Conservation (phyloP, 2,888 invertebrate genomes). For the Mythimna ferrago region DNA sequence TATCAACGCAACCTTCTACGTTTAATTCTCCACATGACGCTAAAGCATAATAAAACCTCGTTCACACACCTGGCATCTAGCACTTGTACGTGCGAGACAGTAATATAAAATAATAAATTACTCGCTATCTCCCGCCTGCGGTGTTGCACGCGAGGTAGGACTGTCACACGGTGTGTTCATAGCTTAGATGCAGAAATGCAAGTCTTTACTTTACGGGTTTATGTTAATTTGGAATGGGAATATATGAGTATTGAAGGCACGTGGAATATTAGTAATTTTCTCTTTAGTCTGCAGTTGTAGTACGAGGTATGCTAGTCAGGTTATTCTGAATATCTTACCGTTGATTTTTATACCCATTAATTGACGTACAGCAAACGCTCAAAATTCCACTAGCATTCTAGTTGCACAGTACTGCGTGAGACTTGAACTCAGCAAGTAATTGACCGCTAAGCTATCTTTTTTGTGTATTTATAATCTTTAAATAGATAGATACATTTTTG, state of each 20-base stretch:
- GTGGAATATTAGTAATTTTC: not conserved
- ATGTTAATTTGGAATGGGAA: constrained; percentile 11
- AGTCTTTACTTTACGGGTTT: constrained; percentile 12
- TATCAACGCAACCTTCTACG: not conserved
- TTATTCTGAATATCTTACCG: not conserved
- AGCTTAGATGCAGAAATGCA: constrained; percentile 6
- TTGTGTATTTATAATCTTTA: no score
- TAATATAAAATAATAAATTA: constrained; percentile 50
- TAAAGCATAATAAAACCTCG: not conserved
- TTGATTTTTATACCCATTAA: not conserved
- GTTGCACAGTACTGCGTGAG: no score
- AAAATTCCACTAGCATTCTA: no score
- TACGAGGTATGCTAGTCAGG: not conserved
- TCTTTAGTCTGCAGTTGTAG: not conserved
- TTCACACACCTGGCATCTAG: constrained; percentile 3
- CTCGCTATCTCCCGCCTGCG: constrained; percentile 38
- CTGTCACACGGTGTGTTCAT: constrained; percentile 24
- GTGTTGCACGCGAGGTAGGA: constrained; percentile 47
- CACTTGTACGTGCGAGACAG: not conserved
- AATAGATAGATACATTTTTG: no score
- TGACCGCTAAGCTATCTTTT: no score
- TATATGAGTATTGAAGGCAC: not conserved
- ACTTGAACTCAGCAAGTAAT: no score
- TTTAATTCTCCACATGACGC: not conserved
- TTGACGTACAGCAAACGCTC: not conserved